These are phyloP conservation scores for Linurgus olivaceus DNA, from an alignment of 2,797 vertebrate genomes.

Conservation along the genomic window DNA sequence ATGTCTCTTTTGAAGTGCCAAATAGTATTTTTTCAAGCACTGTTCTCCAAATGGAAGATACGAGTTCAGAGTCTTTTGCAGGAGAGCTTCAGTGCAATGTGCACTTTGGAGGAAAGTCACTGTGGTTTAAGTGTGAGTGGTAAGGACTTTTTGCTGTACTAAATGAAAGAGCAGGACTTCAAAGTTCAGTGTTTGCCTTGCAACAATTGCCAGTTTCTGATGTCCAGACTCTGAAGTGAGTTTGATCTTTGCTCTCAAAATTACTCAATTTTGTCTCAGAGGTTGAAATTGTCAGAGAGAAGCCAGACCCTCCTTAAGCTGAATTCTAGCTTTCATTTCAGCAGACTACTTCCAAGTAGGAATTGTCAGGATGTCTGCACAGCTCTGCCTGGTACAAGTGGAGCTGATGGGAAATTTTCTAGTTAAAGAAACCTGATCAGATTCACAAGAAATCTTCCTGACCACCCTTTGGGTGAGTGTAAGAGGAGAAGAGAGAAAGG, in stretches of 20 bases:
- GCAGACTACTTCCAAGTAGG: background rate
- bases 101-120: background rate
- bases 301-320: background rate
- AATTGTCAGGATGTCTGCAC: background rate
- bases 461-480: background rate
- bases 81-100: background rate
- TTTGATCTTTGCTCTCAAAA: constrained; percentile 15
- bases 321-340: background rate
- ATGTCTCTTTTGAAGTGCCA: constrained; percentile 14
- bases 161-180: constrained; percentile 10
- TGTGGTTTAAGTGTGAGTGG: background rate
- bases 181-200: constrained; percentile 13
- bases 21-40: background rate
- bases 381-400: background rate
- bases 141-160: background rate
- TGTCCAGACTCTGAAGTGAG: background rate
- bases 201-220: background rate
- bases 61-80: background rate
- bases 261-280: background rate
- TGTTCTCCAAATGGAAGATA: background rate
- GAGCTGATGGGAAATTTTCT: background rate
- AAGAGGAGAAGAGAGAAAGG: background rate
- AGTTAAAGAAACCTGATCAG: background rate
- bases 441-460: background rate
- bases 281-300: background rate